Base-by-base conservation (phyloP, 2,888 invertebrate species). In the Synergus umbraculus region DNA sequence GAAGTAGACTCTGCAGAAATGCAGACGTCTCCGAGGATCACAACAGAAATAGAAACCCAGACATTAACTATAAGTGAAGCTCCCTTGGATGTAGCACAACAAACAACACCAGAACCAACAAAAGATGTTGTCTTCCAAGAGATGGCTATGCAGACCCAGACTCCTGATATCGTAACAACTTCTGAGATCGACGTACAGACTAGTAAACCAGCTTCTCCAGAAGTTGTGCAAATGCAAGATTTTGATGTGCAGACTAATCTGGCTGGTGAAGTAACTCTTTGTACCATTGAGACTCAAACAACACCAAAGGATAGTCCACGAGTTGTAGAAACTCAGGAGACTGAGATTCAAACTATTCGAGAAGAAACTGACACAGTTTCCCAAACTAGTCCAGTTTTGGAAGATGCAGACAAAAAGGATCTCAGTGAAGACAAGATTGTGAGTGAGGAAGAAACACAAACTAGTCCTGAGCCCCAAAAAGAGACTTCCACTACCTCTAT, bases 11-110 rank as follows among this genome's bases (percentile, higher is more conserved):
- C 89, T 15, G 80, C 83, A 8, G 89, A 88, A 79, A 85, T 87
- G 43, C 92, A 92, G 81, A 92, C 92, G 2, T 88, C 88, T 4
- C 89, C 91, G 0, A 58, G 84, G 79, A 41, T 84, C 85, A 73
- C 73, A 8, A 79, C 92, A 92, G 93, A 94, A 84, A 93, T 93
- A 79, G 93, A 92, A 84, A 93, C 93, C 65, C 94, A 94, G 87
- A 94, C 94, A 22, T 90, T 92, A 22, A 91, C 93, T 76, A 88
- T 90, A 54, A 81, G 81, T 37, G 80, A 86, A 63, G 67, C 81
- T 76, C 83, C 89, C 13, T 81, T 84, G 65, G 85, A 86, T 9
- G 81, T 85, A 10, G 92, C 90, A 69, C 91, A 91, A 80, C 92
- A 92, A 81, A 92, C 92, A 0, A 87, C 90, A 2, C 89, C 90